Conservation (phyloP, 2,113 vertebrate species). For the Cephalopterus ornatus region DNA sequence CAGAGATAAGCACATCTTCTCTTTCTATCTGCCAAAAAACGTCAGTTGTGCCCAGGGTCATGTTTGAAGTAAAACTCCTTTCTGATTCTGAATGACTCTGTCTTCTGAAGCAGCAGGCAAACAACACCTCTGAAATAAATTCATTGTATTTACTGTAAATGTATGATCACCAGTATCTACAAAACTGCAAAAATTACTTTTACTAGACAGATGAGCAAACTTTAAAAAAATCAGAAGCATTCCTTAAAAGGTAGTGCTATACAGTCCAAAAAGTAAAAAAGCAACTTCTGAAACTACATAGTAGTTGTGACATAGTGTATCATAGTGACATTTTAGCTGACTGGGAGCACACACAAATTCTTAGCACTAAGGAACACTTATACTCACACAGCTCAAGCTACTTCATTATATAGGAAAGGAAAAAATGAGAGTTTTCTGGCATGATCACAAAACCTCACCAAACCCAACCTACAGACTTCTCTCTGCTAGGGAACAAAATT, state of each 20-base stretch:
- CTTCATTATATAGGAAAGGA: background rate
- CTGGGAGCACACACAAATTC: background rate
- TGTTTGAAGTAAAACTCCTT: background rate
- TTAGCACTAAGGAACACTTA: background rate
- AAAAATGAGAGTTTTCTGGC: background rate
- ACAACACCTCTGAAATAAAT: background rate
- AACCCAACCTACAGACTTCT: rapidly evolving
- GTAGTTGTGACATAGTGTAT: too few species aligned
- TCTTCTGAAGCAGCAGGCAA: background rate
- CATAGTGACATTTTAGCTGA: background rate
- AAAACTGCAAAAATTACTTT: background rate
- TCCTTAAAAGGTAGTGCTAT: background rate
- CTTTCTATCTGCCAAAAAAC: background rate
- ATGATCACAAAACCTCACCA: background rate
- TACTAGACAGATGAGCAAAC: background rate
- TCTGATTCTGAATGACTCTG: background rate
- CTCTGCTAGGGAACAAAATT: background rate
- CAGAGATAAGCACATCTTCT: background rate
- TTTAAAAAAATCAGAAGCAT: background rate
- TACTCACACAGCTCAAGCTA: background rate
- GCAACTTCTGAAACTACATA: background rate
- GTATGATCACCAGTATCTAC: background rate
- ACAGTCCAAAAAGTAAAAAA: background rate
- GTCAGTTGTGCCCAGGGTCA: background rate
- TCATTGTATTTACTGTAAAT: background rate